A percentile compares a stretch with the other conserved stretches of the same genome.
phyloP scores from a whole-genome alignment of 1,140 invertebrate genomes.

The Drosophila orosa region DNA sequence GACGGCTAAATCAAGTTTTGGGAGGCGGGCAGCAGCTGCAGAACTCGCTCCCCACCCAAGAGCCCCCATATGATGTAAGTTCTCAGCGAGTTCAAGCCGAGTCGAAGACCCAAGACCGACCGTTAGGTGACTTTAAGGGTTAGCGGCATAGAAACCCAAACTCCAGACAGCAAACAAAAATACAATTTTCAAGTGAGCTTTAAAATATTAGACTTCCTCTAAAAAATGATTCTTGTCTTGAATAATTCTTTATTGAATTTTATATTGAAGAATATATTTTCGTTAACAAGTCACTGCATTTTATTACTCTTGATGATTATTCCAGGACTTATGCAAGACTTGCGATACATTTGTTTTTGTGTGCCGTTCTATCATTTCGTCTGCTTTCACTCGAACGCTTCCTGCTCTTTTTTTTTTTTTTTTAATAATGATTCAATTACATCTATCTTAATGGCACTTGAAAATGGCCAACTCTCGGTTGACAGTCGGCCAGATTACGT shows the following conservation, averaged over 20 bases:
- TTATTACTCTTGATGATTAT: not conserved
- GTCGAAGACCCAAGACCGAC: slow-evolving; percentile 38
- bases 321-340: slow-evolving; percentile 26
- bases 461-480: slow-evolving; percentile 49
- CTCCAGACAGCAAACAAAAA: not conserved
- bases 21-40: slow-evolving; percentile 3
- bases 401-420: slow-evolving; percentile 44
- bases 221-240: no score
- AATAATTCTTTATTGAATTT: not conserved
- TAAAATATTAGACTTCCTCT: no score
- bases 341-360: not conserved
- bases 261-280: no score
- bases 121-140: slow-evolving; percentile 34
- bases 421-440: slow-evolving; percentile 69
- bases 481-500: slow-evolving; percentile 62
- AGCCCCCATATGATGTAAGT: slow-evolving; percentile 38
- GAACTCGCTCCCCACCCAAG: slow-evolving; percentile 35
- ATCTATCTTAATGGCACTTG: slow-evolving; percentile 75
- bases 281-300: not conserved
- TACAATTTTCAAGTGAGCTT: not conserved
- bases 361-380: slow-evolving; percentile 17
- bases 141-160: slow-evolving; percentile 24
- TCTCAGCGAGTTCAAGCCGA: slow-evolving; percentile 30
- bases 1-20: slow-evolving; percentile 59
- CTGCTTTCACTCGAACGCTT: slow-evolving; percentile 57